A percentile compares a stretch with the other conserved stretches of the same genome.
Evolutionary conservation across 2,113 vertebrate species (phyloP).

Genomic region (Tyto alba): DNA sequence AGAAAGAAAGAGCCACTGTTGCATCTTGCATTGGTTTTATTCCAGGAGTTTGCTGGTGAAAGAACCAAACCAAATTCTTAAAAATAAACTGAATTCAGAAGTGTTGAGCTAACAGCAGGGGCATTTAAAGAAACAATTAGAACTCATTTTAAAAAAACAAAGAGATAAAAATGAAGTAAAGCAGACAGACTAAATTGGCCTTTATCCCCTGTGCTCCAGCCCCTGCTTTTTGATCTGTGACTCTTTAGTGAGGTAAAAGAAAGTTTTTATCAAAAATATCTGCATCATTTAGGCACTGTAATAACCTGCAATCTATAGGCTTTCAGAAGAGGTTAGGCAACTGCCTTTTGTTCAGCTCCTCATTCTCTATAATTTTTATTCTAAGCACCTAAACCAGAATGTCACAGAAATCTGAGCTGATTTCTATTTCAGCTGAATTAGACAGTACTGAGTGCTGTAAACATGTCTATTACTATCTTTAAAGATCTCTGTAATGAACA

Average conservation of each 20-base stretch:
- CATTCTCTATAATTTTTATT: not conserved
- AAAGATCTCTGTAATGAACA: not conserved
- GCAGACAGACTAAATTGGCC: conserved; percentile 12
- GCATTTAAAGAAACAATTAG: conserved; percentile 34
- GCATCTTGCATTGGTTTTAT: not conserved
- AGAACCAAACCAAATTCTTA: not conserved
- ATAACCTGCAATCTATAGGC: conserved; percentile 13
- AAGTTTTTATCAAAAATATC: not conserved
- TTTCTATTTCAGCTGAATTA: not conserved
- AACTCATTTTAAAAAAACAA: conserved; percentile 27
- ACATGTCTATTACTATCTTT: not conserved
- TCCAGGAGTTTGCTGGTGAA: not conserved
- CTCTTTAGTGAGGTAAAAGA: conserved; percentile 1
- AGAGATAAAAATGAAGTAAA: conserved; percentile 8
- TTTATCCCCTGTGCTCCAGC: not conserved
- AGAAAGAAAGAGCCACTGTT: not conserved
- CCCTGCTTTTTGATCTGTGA: not conserved
- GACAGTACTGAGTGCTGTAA: not conserved
- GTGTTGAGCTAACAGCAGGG: not conserved
- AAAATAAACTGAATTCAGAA: not conserved
- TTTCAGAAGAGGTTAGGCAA: not conserved
- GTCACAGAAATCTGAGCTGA: not conserved
- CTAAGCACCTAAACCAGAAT: not conserved
- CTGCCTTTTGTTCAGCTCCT: not conserved
- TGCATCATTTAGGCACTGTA: not conserved